A percentile compares a stretch with the other conserved stretches of the same genome.
Conservation (phyloP, 2,113 vertebrate species). For the Aspidoscelis tigris region DNA sequence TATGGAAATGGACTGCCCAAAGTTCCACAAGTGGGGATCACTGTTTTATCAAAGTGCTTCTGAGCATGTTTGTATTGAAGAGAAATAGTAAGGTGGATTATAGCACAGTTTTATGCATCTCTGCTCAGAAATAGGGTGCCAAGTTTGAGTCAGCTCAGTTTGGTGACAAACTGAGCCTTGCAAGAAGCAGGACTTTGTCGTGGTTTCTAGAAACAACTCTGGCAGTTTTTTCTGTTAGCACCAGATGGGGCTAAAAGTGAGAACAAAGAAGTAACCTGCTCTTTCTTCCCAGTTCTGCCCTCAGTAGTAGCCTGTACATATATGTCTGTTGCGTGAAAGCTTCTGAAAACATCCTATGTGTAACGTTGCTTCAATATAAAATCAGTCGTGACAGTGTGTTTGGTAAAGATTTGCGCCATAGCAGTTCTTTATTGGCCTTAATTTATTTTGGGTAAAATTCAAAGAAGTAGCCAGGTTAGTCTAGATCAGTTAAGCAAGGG, state of each 20-base stretch:
- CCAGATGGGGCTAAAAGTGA: too few species aligned
- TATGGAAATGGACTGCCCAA: too few species aligned
- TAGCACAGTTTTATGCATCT: background rate
- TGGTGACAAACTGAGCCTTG: too few species aligned
- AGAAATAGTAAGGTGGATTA: background rate
- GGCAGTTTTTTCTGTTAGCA: too few species aligned
- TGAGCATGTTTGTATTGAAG: background rate
- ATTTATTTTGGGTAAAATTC: too few species aligned
- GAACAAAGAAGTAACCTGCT: background rate
- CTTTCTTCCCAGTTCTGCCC: background rate
- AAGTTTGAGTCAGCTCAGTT: too few species aligned
- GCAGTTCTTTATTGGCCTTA: background rate
- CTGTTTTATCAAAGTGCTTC: background rate
- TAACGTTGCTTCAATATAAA: background rate
- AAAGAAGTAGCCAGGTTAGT: too few species aligned
- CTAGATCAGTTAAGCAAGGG: too few species aligned
- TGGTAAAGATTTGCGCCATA: background rate
- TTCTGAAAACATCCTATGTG: background rate
- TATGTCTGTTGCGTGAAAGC: background rate
- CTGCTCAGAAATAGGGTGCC: background rate
- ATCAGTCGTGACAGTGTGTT: background rate
- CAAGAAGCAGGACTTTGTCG: too few species aligned
- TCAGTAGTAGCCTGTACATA: background rate
- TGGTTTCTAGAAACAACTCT: too few species aligned
- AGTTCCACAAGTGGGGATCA: too few species aligned